These are phyloP conservation scores for Phainopepla nitens DNA, from an alignment of 2,113 vertebrate species.

Conservation along the genomic window DNA sequence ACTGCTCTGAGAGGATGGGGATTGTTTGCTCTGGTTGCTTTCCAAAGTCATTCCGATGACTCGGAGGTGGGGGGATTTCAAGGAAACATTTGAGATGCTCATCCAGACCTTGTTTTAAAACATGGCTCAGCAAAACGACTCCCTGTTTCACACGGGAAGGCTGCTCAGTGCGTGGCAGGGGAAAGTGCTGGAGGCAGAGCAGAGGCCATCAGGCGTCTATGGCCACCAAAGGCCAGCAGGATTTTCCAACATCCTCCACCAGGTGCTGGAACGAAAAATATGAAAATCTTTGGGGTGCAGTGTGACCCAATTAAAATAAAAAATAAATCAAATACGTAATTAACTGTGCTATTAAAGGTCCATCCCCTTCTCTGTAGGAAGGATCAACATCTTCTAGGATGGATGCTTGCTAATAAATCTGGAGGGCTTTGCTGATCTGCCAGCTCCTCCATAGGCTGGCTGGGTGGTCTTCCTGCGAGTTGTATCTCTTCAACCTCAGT, in stretches of 20 bases:
- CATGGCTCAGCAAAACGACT: not conserved
- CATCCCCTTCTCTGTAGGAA: not conserved
- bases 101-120: not conserved
- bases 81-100: not conserved
- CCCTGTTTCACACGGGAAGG: not conserved
- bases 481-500: not conserved
- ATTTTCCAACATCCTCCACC: not conserved
- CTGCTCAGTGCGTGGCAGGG: rapidly evolving
- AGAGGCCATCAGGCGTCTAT: not conserved
- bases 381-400: not conserved
- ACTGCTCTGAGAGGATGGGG: not conserved
- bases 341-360: not conserved
- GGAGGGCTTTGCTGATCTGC: constrained; percentile 41
- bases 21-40: constrained; percentile 18
- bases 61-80: not conserved
- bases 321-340: not conserved
- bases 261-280: not conserved
- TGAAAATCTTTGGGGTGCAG: not conserved
- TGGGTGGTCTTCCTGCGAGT: constrained; percentile 2
- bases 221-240: not conserved
- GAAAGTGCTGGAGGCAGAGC: not conserved
- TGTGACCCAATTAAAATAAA: not conserved
- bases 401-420: constrained; percentile 34
- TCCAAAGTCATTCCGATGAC: not conserved
- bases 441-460: constrained; percentile 23